Percentiles rank a stretch among this genome's conserved stretches.
Evolutionary conservation across 2,797 vertebrate genomes (phyloP).

Genomic region (Pseudomugil tenellus): DNA sequence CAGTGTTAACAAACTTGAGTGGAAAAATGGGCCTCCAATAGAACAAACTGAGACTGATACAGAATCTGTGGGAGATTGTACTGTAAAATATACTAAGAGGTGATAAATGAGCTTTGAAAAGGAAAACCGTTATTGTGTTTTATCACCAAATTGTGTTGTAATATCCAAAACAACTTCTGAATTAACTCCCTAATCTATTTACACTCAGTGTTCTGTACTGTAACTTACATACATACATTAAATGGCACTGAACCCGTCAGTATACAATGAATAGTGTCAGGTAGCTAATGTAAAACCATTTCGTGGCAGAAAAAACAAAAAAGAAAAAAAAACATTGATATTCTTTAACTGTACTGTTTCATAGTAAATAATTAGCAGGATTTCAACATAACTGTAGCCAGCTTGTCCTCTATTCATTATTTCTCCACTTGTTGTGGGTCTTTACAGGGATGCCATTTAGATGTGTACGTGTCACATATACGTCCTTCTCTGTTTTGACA

Average conservation of each 20-base stretch:
- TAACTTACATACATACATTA: conserved; percentile 65
- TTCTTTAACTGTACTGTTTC: conserved; percentile 61
- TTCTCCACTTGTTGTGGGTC: conserved; percentile 35
- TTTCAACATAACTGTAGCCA: conserved; percentile 55
- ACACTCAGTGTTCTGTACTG: conserved; percentile 74
- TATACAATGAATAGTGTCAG: conserved; percentile 50
- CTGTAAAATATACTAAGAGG: conserved; percentile 47
- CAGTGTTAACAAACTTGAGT: conserved; percentile 64
- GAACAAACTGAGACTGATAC: conserved; percentile 43
- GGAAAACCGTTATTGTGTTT: conserved; percentile 41
- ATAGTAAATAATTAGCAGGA: conserved; percentile 60
- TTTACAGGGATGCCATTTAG: conserved; percentile 17
- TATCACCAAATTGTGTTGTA: conserved; percentile 59
- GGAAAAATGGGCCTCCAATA: conserved; percentile 7
- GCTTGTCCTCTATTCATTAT: conserved; percentile 46
- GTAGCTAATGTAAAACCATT: conserved; percentile 59
- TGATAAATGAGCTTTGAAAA: conserved; percentile 50
- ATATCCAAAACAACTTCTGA: conserved; percentile 54
- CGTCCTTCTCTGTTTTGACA: conserved; percentile 4
- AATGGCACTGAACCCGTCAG: conserved; percentile 65
- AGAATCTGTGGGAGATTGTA: conserved; percentile 54
- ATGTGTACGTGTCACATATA: conserved; percentile 1
- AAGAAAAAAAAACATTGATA: conserved; percentile 26
- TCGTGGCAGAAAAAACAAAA: conserved; percentile 32
- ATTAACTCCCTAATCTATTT: conserved; percentile 72